Base-by-base conservation (phyloP, 2,797 vertebrate genomes). In the Lepilemur septentrionalis region DNA sequence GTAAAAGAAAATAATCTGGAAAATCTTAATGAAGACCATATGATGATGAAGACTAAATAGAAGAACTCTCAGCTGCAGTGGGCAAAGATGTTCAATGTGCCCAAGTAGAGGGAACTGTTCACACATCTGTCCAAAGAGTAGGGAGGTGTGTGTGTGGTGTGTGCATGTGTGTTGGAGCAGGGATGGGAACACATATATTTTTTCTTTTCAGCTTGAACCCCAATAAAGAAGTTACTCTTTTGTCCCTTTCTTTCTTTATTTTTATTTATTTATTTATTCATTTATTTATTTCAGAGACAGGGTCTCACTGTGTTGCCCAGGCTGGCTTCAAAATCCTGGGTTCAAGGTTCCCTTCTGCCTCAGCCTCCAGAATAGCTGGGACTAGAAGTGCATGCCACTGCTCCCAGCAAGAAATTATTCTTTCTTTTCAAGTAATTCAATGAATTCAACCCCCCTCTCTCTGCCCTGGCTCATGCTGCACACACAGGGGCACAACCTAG, bases 191-290 rank as follows among this genome's bases (percentile, higher is more conserved):
- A 69, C 9, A 59, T 1, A 20, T 20, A 17, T 70, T 59, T 82
- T 91, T n/a, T 38, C 69, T 59, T 75, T 80, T 82, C 82, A 81
- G 5, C 14, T 81, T 93, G 50, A 94, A 63, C 46, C 15, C 52
- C 43, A 91, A 50, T 90, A 50, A 94, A 94, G 43, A 92, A 63
- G 48, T 67, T 87, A 76, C 73, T 83, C 57, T 88, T 89, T 28
- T 59, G 23, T 4, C 9, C 55, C 23, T 23, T 57, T 23, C 57
- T 28, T 28, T 25, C 23, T 11, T 38, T 38, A 38, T 38, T 38
- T 38, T 38, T 38, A 38, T 38, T 38, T 38, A 38, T 38, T 38
- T 38, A 38, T 38, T 38, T 38, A 38, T 38, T 38, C 10, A 11
- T 25, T 57, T 25, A 10, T 57, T 25, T 57, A 10, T 57, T 52